Conservation (phyloP, 2,888 invertebrate species). For the Hypsopygia costalis region DNA sequence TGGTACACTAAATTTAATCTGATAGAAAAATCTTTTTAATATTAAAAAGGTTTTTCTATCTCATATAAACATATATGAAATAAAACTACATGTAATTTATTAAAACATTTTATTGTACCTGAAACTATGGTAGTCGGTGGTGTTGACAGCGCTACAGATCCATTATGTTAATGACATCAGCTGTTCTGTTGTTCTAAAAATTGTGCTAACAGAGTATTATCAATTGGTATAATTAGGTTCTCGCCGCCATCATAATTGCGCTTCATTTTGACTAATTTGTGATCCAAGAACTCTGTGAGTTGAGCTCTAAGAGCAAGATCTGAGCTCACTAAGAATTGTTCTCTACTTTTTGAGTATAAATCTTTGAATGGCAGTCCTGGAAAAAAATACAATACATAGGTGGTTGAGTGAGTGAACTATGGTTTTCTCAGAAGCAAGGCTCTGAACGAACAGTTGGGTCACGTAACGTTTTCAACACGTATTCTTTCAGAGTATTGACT, state of each 20-base stretch:
- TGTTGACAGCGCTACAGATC: too few relatives aligned
- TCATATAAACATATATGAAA: too few relatives aligned
- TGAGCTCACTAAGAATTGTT: slow-evolving; percentile 95
- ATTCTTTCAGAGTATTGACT: too few relatives aligned
- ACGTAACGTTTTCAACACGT: too few relatives aligned
- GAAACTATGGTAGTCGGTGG: background rate
- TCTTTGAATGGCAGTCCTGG: slow-evolving; percentile 94
- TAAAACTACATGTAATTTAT: too few relatives aligned
- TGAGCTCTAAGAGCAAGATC: slow-evolving; percentile 95
- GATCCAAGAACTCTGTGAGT: slow-evolving; percentile 96
- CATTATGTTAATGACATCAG: slow-evolving; percentile 19
- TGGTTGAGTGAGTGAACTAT: too few relatives aligned
- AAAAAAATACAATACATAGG: too few relatives aligned
- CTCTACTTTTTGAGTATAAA: slow-evolving; percentile 90
- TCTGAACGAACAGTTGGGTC: too few relatives aligned
- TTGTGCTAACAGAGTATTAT: slow-evolving; percentile 86
- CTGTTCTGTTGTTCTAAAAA: slow-evolving; percentile 84
- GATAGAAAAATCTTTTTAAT: too few relatives aligned
- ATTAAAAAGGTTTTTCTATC: too few relatives aligned
- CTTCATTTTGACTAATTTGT: slow-evolving; percentile 92
- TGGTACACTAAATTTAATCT: too few relatives aligned
- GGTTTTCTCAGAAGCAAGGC: too few relatives aligned
- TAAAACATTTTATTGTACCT: slow-evolving; percentile 1
- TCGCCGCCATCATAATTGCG: slow-evolving; percentile 91
- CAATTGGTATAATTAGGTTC: slow-evolving; percentile 89